phyloP scores from a whole-genome alignment of 2,888 invertebrate species.

The Nephrocerus scutellatus region DNA sequence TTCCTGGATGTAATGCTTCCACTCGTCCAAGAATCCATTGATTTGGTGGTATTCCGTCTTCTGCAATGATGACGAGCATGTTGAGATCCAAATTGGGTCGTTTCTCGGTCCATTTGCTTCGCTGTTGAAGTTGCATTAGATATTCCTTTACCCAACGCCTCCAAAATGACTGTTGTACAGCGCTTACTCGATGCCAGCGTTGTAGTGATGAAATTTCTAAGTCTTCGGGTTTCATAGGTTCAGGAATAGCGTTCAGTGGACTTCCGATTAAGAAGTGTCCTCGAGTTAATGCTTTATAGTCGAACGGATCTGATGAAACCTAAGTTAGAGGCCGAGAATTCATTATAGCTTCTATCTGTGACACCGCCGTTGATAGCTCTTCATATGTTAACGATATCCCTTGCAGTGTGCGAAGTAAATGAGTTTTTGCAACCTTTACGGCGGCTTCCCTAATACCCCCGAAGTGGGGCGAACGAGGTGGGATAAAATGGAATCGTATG shows the following conservation, averaged over 20 bases:
- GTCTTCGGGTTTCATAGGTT: neutral
- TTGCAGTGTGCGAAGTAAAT: neutral
- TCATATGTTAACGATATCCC: neutral
- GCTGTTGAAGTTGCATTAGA: neutral
- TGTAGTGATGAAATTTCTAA: constrained; percentile 2
- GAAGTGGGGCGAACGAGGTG: constrained; percentile 5
- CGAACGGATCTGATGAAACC: constrained; percentile 3
- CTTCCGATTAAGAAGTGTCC: constrained; percentile 14
- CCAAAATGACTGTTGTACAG: neutral
- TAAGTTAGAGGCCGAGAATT: constrained; percentile 3
- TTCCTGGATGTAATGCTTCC: no score
- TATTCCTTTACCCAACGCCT: neutral
- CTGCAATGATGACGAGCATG: no score
- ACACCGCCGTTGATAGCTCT: no score
- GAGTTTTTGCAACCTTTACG: constrained; percentile 5
- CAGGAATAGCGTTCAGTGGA: constrained; percentile 7
- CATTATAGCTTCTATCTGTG: constrained; percentile 7
- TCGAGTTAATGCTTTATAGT: constrained; percentile 5
- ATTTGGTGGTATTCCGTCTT: no score
- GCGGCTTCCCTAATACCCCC: constrained; percentile 9
- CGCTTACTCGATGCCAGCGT: constrained; percentile 1
- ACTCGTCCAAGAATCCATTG: no score
- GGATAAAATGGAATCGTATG: constrained; percentile 1
- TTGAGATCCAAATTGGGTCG: no score
- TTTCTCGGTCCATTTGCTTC: constrained; percentile 7